Evolutionary conservation across 1,140 invertebrate genomes (phyloP).

Genomic region (Aphis craccivora): DNA sequence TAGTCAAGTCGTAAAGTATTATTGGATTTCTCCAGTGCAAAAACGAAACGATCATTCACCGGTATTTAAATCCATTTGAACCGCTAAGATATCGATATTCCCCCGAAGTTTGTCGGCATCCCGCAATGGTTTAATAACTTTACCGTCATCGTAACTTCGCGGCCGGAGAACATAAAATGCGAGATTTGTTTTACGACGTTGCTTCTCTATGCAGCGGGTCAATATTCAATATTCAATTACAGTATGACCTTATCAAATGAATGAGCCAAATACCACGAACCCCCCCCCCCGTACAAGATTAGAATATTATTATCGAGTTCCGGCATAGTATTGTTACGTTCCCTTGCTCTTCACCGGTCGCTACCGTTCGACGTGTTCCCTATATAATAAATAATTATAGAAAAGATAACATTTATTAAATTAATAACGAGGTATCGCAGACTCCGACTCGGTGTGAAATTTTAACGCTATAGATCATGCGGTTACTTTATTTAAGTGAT

Average conservation of each 20-base stretch:
- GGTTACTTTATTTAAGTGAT: too few relatives aligned
- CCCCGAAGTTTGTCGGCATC: conserved; percentile 36
- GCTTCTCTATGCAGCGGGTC: background rate
- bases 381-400: too few relatives aligned
- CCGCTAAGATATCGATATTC: background rate
- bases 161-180: conserved; percentile 6
- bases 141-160: conserved; percentile 7
- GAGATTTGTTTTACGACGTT: conserved; percentile 47
- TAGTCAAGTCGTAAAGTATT: background rate
- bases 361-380: too few relatives aligned
- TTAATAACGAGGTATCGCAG: too few relatives aligned
- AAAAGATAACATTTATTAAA: too few relatives aligned
- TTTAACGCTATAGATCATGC: too few relatives aligned
- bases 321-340: too few relatives aligned
- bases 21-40: conserved; percentile 5
- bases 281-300: background rate
- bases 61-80: background rate
- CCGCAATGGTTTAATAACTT: conserved; percentile 30
- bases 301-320: background rate
- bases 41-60: conserved; percentile 22
- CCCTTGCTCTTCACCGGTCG: too few relatives aligned
- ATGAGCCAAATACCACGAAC: conserved; percentile 32
- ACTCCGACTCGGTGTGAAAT: too few relatives aligned
- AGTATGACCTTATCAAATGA: conserved; percentile 25
- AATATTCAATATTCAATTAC: conserved; percentile 23